Conservation (phyloP, 2,113 vertebrate species). For the Ammodytes marinus region DNA sequence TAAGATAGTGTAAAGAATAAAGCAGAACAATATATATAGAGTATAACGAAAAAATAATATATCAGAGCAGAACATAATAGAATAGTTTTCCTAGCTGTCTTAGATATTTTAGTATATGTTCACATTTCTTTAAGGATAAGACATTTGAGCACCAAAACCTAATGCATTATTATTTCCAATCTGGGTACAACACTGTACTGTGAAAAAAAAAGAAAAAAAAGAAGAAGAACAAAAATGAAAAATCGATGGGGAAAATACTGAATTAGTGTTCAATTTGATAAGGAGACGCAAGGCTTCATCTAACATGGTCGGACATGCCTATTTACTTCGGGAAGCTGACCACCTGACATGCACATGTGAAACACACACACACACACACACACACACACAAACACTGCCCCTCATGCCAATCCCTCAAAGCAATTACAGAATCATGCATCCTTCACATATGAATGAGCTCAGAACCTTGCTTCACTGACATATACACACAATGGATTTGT, state of each 20-base stretch:
- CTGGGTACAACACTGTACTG: not conserved
- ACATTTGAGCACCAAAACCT: too few relatives aligned
- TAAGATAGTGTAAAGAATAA: not conserved
- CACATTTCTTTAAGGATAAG: too few relatives aligned
- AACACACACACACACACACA: slow-evolving; percentile 23
- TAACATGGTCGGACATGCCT: slow-evolving; percentile 40
- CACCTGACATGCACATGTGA: slow-evolving; percentile 29
- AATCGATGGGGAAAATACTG: not conserved
- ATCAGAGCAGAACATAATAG: not conserved
- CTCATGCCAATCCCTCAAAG: slow-evolving; percentile 33
- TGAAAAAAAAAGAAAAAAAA: not conserved
- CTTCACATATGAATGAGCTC: slow-evolving; percentile 65
- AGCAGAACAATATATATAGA: not conserved
- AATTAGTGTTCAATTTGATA: slow-evolving; percentile 41
- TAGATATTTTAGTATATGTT: too few relatives aligned
- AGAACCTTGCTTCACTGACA: slow-evolving; percentile 55
- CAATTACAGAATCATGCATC: slow-evolving; percentile 61
- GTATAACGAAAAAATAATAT: not conserved
- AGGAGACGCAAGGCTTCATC: slow-evolving; percentile 37
- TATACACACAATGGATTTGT: slow-evolving; percentile 67
- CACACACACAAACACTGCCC: not conserved
- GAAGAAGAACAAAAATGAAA: not conserved
- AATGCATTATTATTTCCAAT: not conserved
- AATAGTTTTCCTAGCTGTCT: not conserved
- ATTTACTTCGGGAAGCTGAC: slow-evolving; percentile 45